Conservation (phyloP, 1,140 invertebrate species). For the Brachionus sp. region DNA sequence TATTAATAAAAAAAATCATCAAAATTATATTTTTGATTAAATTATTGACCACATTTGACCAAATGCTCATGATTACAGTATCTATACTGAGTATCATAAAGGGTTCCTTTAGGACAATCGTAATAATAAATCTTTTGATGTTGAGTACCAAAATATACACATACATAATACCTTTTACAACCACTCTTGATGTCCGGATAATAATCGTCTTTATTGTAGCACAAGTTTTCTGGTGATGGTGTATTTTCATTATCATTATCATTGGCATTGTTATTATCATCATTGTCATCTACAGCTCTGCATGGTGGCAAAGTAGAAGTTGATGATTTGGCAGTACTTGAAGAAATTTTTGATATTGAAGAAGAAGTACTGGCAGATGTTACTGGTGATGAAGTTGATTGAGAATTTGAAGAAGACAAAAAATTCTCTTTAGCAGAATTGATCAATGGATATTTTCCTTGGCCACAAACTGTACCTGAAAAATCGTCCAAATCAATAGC, state of each 20-base stretch:
- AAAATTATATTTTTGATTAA: not conserved
- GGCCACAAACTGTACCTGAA: slow-evolving; percentile 14
- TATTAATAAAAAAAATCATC: not conserved
- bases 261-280: too few species aligned
- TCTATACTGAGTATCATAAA: not conserved
- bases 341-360: not conserved
- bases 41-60: not conserved
- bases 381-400: not conserved
- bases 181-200: not conserved
- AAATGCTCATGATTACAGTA: not conserved
- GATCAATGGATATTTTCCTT: slow-evolving; percentile 44
- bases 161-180: not conserved
- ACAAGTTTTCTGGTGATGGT: not conserved
- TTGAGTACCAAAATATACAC: not conserved
- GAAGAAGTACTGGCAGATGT: not conserved
- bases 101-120: not conserved
- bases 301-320: not conserved
- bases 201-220: not conserved
- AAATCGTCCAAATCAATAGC: slow-evolving; percentile 53
- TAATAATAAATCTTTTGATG: not conserved
- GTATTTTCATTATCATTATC: too few species aligned
- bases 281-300: too few species aligned
- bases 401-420: not conserved
- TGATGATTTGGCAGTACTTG: not conserved
- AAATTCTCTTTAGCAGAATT: not conserved